Conservation (phyloP, 2,888 invertebrate genomes). For the Troides oblongomaculatus region DNA sequence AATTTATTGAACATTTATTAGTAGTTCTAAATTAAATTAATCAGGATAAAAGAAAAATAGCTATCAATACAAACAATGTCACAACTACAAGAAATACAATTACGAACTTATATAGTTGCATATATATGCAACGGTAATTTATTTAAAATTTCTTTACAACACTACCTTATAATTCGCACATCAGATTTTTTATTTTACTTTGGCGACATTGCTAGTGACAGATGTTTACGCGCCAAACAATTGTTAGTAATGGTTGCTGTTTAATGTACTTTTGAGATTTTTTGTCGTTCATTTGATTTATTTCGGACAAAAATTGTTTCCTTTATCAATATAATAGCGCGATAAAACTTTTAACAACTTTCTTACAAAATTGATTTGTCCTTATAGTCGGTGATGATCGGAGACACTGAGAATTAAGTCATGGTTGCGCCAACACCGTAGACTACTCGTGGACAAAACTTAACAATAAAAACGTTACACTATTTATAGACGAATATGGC, state of each 20-base stretch:
- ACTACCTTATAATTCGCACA: neutral
- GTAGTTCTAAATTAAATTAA: too few relatives aligned
- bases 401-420: slow-evolving; percentile 35
- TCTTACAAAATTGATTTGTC: slow-evolving; percentile 4
- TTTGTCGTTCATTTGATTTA: slow-evolving; percentile 42
- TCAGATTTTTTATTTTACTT: neutral
- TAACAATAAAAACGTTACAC: slow-evolving; percentile 5
- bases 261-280: slow-evolving; percentile 49
- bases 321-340: slow-evolving; percentile 27
- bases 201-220: slow-evolving; percentile 54
- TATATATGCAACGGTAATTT: too few relatives aligned
- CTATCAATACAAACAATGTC: too few relatives aligned
- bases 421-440: slow-evolving; percentile 33
- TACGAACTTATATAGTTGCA: too few relatives aligned
- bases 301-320: slow-evolving; percentile 35
- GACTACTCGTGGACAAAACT: slow-evolving; percentile 27
- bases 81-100: too few relatives aligned
- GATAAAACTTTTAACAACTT: neutral
- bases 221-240: slow-evolving; percentile 79
- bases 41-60: too few relatives aligned
- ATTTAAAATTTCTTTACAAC: neutral
- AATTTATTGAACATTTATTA: too few relatives aligned
- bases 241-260: slow-evolving; percentile 59
- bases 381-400: slow-evolving; percentile 19
- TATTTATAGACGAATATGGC: slow-evolving; percentile 50